Conservation (phyloP, 2,888 invertebrate species). For the Xiphydria camelus region DNA sequence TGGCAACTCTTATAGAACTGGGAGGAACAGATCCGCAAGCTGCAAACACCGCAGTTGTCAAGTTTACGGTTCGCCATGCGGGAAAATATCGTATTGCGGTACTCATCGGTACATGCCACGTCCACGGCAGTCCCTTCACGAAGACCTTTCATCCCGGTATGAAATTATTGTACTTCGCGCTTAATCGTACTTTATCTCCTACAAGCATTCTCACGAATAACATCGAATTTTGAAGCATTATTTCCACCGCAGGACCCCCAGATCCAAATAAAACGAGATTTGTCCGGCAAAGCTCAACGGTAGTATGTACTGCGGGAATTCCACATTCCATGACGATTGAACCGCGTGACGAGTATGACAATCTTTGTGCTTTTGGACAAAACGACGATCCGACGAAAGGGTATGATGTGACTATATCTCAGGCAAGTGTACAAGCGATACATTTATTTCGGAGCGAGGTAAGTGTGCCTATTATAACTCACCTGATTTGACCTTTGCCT, state of each 20-base stretch:
- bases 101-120: constrained; percentile 78
- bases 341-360: constrained; percentile 90
- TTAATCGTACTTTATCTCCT: too few species aligned
- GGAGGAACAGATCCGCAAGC: constrained; percentile 83
- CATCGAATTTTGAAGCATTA: background rate
- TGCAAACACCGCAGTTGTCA: constrained; percentile 85
- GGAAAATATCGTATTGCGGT: constrained; percentile 87
- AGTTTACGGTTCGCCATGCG: constrained; percentile 89
- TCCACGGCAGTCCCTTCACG: constrained; percentile 84
- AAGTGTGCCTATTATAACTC: constrained; percentile 6
- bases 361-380: constrained; percentile 71
- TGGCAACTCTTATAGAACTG: constrained; percentile 82
- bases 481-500: too few species aligned
- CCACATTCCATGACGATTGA: constrained; percentile 81
- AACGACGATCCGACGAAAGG: constrained; percentile 67
- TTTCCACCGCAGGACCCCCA: constrained; percentile 66
- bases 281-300: constrained; percentile 80
- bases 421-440: constrained; percentile 42
- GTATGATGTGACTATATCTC: constrained; percentile 56
- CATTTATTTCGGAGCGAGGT: too few species aligned
- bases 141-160: constrained; percentile 76
- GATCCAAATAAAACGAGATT: constrained; percentile 84
- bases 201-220: too few species aligned
- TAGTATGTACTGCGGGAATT: constrained; percentile 78
- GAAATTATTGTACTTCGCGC: constrained; percentile 6